Conservation (phyloP, 53 echinoderm and acorn worm species). For the Apostichopus leukothele region DNA sequence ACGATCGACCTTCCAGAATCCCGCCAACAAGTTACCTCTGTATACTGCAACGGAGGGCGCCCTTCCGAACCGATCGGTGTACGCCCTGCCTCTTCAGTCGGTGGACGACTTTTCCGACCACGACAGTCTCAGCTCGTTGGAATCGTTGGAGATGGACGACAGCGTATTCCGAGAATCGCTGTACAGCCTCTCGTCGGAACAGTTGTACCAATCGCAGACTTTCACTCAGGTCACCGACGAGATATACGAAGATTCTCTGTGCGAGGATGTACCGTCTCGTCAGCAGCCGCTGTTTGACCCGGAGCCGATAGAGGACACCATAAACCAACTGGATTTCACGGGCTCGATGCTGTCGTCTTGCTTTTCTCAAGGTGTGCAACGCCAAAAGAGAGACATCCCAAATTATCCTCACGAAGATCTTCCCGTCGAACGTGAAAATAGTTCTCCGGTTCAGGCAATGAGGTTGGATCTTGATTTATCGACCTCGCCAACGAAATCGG, state of each 20-base stretch:
- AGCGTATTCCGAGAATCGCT: slow-evolving; percentile 44
- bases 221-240: slow-evolving; percentile 35
- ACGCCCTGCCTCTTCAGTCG: slow-evolving; percentile 40
- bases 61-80: slow-evolving; percentile 66
- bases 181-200: slow-evolving; percentile 45
- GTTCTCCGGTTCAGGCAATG: background rate
- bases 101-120: slow-evolving; percentile 40
- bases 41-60: background rate
- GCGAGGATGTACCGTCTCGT: background rate
- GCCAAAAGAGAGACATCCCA: background rate
- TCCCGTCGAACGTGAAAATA: background rate
- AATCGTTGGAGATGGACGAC: slow-evolving; percentile 44
- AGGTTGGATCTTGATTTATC: background rate
- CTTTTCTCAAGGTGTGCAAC: background rate
- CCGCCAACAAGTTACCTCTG: background rate
- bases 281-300: background rate
- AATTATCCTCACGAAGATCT: background rate
- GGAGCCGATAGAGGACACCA: background rate
- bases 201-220: slow-evolving; percentile 41
- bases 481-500: background rate
- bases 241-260: slow-evolving; percentile 42
- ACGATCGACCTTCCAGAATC: background rate
- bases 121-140: background rate
- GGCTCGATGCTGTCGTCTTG: slow-evolving; percentile 11
- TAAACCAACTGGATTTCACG: background rate